Percentiles rank a stretch among this genome's conserved stretches.
Evolutionary conservation across 2,888 invertebrate genomes (phyloP).

Genomic region (Opisthograptis luteolata): DNA sequence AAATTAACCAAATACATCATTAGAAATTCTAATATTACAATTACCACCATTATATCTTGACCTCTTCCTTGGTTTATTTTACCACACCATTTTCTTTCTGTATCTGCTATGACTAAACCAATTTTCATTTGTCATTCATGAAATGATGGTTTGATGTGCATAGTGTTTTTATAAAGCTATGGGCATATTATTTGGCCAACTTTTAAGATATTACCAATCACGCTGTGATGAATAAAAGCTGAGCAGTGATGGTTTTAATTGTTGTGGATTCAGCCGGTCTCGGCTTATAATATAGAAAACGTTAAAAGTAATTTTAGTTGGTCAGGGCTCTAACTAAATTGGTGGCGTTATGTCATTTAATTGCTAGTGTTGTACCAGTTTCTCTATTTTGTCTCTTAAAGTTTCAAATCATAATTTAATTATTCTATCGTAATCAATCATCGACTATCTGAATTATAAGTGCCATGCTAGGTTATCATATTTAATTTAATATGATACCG

Average conservation of each 20-base stretch:
- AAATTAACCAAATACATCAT: constrained; percentile 58
- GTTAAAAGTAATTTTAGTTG: background rate
- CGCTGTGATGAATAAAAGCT: background rate
- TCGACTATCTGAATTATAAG: no score
- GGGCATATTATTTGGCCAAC: background rate
- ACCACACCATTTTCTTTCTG: background rate
- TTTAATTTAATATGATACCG: no score
- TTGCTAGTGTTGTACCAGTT: constrained; percentile 59
- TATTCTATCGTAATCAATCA: no score
- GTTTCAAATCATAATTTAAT: no score
- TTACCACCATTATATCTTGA: constrained; percentile 3
- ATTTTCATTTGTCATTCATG: background rate
- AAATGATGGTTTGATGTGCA: background rate
- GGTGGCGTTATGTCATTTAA: constrained; percentile 51
- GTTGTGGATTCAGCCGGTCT: background rate
- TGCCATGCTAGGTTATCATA: no score
- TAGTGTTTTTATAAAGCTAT: background rate
- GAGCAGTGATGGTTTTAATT: background rate
- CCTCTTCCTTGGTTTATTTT: background rate
- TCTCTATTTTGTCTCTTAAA: no score
- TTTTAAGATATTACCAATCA: background rate
- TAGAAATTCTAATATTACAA: constrained; percentile 19
- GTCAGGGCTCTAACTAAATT: constrained; percentile 20
- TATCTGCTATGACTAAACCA: background rate
- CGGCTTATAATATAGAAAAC: background rate